Conservation (phyloP, 2,797 vertebrate genomes). For the Enteromius fasciolatus region DNA sequence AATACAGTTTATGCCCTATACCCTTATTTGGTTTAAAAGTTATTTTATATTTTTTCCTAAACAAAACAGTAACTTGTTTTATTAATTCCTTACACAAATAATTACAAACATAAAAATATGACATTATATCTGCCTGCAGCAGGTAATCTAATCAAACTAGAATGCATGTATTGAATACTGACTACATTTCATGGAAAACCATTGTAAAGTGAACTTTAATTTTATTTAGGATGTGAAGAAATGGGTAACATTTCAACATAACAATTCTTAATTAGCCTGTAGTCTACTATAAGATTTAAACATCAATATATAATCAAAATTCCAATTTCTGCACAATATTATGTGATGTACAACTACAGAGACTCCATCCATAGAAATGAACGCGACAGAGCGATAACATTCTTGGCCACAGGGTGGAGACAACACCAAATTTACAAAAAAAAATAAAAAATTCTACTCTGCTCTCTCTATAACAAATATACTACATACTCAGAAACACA, state of each 20-base stretch:
- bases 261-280: not conserved
- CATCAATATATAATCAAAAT: not conserved
- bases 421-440: conserved; percentile 16
- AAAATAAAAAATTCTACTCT: not conserved
- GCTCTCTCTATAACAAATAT: not conserved
- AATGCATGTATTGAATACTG: not conserved
- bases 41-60: not conserved
- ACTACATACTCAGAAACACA: not conserved
- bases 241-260: not conserved
- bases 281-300: not conserved
- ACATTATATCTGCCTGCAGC: no score
- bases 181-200: not conserved
- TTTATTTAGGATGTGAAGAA: not conserved
- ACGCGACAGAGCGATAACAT: no score
- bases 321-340: not conserved
- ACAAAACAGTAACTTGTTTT: not conserved
- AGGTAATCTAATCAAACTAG: not conserved
- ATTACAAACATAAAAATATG: not conserved
- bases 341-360: not conserved
- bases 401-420: conserved; percentile 1
- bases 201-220: not conserved
- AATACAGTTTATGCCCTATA: not conserved
- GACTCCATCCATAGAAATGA: not conserved
- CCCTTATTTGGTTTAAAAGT: no score
- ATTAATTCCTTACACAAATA: not conserved